Percentiles rank a stretch among this genome's conserved stretches.
These are phyloP conservation scores for Pipistrellus pipistrellus DNA, from an alignment of 2,797 vertebrate species.

Conservation along the genomic window DNA sequence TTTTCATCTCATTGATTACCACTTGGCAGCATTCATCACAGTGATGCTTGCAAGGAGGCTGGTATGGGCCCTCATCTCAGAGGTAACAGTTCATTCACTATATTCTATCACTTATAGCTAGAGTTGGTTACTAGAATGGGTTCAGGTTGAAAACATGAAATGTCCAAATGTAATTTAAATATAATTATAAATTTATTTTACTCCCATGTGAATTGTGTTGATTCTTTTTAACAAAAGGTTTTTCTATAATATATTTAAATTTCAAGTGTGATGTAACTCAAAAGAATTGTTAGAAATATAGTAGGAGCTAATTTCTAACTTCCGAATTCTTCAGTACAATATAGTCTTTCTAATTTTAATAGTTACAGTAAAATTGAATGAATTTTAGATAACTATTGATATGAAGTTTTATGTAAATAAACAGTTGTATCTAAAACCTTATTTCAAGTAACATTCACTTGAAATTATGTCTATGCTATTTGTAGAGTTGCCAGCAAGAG, in stretches of 20 bases:
- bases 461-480: slow-evolving; percentile 52
- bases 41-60: slow-evolving; percentile 98
- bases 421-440: slow-evolving; percentile 37
- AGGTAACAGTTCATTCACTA: slow-evolving; percentile 90
- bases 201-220: background rate
- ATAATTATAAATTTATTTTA: slow-evolving; percentile 33
- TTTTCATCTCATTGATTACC: slow-evolving; percentile 99
- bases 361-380: slow-evolving; percentile 50
- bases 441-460: slow-evolving; percentile 49
- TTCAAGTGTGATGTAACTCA: slow-evolving; percentile 32
- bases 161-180: slow-evolving; percentile 56
- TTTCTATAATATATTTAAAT: slow-evolving; percentile 55
- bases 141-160: slow-evolving; percentile 50
- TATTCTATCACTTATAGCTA: slow-evolving; percentile 13
- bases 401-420: slow-evolving; percentile 24
- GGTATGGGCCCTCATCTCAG: slow-evolving; percentile 97
- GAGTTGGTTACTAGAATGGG: slow-evolving; percentile 7
- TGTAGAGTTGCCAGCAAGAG: slow-evolving; percentile 50
- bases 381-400: slow-evolving; percentile 53
- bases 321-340: background rate
- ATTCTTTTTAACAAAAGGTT: slow-evolving; percentile 31
- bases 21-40: slow-evolving; percentile 98
- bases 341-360: slow-evolving; percentile 59
- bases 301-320: slow-evolving; percentile 30
- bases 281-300: slow-evolving; percentile 43